Percentiles rank a stretch among this genome's conserved stretches.
Evolutionary conservation across 2,888 invertebrate genomes (phyloP).

Genomic region (Kuschelorhynchus macadamiae): DNA sequence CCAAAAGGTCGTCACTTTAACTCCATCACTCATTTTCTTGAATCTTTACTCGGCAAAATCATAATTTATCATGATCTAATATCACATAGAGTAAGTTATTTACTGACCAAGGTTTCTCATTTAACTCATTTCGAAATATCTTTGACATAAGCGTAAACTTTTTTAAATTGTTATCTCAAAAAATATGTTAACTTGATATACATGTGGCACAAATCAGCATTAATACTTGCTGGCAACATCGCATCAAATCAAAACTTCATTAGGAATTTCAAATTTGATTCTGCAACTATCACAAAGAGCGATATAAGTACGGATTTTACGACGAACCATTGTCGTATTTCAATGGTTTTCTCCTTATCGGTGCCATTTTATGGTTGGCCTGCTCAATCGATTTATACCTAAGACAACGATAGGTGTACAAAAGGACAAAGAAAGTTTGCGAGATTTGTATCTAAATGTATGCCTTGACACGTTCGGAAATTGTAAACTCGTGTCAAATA

Average conservation of each 20-base stretch:
- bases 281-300: slow-evolving; percentile 34
- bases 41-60: too few relatives aligned
- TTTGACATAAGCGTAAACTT: too few relatives aligned
- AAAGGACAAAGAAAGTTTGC: slow-evolving; percentile 47
- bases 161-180: too few relatives aligned
- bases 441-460: slow-evolving; percentile 48
- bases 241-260: slow-evolving; percentile 25
- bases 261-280: slow-evolving; percentile 44
- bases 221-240: slow-evolving; percentile 21
- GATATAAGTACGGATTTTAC: slow-evolving; percentile 39
- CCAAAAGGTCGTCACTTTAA: too few relatives aligned
- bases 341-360: slow-evolving; percentile 48
- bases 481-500: slow-evolving; percentile 45
- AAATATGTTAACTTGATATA: too few relatives aligned
- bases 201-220: too few relatives aligned
- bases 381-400: slow-evolving; percentile 46
- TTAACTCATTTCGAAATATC: too few relatives aligned
- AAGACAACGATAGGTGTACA: slow-evolving; percentile 41
- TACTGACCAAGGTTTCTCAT: too few relatives aligned
- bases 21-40: too few relatives aligned
- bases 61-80: too few relatives aligned
- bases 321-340: slow-evolving; percentile 40
- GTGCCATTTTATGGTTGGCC: slow-evolving; percentile 45
- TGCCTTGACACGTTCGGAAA: slow-evolving; percentile 47
- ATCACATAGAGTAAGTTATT: too few relatives aligned